phyloP scores from a whole-genome alignment of 1,140 invertebrate species.

The Thaumetopoea pityocampa region DNA sequence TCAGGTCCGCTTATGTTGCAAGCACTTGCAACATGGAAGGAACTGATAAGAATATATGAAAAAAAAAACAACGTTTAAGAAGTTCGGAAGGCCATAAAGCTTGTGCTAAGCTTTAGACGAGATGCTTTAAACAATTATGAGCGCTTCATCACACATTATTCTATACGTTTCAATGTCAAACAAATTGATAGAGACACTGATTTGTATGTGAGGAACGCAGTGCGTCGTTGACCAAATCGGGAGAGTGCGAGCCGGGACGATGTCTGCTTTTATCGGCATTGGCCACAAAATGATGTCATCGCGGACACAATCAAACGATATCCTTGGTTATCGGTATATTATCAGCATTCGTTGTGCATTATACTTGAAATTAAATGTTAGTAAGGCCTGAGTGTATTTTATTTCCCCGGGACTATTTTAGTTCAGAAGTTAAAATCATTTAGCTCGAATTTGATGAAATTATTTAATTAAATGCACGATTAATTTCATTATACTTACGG shows the following conservation, averaged over 20 bases:
- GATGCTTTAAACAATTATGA: too few species aligned
- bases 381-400: background rate
- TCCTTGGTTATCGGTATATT: conserved; percentile 3
- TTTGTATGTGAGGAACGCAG: background rate
- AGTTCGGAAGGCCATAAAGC: too few species aligned
- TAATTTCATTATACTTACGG: too few species aligned
- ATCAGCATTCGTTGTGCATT: conserved; percentile 2
- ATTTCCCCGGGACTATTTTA: background rate
- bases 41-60: too few species aligned
- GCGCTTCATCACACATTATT: background rate
- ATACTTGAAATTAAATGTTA: conserved; percentile 3
- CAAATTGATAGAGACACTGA: background rate
- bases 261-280: background rate
- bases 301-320: conserved; percentile 2
- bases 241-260: background rate
- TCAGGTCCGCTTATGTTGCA: too few species aligned
- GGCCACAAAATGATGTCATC: conserved; percentile 5
- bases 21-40: too few species aligned
- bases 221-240: conserved; percentile 3
- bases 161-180: background rate
- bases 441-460: too few species aligned
- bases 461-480: too few species aligned
- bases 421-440: background rate
- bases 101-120: too few species aligned
- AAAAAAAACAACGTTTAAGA: too few species aligned